phyloP scores from a whole-genome alignment of 2,797 vertebrate genomes.

The Basileuterus tristriatus region DNA sequence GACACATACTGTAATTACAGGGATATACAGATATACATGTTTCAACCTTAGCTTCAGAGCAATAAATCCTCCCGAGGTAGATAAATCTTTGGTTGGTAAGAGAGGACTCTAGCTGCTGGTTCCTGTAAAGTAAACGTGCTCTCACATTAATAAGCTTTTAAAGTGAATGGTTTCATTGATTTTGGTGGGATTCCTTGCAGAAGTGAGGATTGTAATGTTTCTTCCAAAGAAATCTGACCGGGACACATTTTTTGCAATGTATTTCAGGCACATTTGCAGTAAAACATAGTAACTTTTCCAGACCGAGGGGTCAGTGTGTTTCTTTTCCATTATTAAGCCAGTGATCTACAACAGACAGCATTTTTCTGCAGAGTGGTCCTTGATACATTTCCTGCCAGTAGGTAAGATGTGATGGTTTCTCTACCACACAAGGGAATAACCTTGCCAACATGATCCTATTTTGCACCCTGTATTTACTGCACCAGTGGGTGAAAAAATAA shows the following conservation, averaged over 20 bases:
- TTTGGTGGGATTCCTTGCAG: background rate
- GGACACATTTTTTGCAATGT: background rate
- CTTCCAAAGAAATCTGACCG: background rate
- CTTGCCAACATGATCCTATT: background rate
- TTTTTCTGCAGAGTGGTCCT: background rate
- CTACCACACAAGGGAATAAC: background rate
- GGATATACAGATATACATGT: slow-evolving; percentile 47
- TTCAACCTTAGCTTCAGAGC: slow-evolving; percentile 30
- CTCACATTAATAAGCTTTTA: slow-evolving; percentile 35
- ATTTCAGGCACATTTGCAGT: background rate
- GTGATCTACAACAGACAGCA: background rate
- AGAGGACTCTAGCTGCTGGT: background rate
- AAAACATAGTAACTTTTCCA: slow-evolving; percentile 20
- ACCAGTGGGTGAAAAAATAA: slow-evolving; percentile 8
- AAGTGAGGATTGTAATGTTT: background rate
- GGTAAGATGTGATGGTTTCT: background rate
- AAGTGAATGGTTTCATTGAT: slow-evolving; percentile 38
- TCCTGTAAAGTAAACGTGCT: slow-evolving; percentile 38
- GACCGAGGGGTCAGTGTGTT: background rate
- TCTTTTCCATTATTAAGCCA: slow-evolving; percentile 18
- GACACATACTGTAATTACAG: slow-evolving; percentile 47
- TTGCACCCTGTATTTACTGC: background rate
- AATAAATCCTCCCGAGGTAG: slow-evolving; percentile 17
- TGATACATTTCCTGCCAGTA: background rate
- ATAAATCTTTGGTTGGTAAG: slow-evolving; percentile 35